Percentiles rank a stretch among this genome's conserved stretches.
These are phyloP conservation scores for Cryptomyrus ogoouensis DNA, from an alignment of 2,113 vertebrate genomes.

Conservation along the genomic window DNA sequence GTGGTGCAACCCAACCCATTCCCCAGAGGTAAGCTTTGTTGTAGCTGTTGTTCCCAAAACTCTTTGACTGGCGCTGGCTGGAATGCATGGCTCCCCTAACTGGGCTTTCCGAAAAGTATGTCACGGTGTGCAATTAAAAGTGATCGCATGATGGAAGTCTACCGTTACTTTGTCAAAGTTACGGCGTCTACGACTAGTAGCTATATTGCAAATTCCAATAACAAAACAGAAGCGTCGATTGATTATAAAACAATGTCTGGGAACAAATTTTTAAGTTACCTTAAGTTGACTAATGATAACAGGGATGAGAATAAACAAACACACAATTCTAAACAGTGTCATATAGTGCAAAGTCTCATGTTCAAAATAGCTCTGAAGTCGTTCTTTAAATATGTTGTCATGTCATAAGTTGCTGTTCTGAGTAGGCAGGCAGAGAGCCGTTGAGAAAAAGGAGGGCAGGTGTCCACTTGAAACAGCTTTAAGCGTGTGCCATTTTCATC, in stretches of 20 bases:
- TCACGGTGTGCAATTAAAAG: neutral
- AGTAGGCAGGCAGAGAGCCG: neutral
- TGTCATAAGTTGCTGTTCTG: too few species aligned
- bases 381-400: neutral
- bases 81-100: neutral
- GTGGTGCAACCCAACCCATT: conserved; percentile 79
- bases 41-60: neutral
- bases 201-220: neutral
- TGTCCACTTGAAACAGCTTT: conserved; percentile 59
- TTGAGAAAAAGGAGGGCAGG: conserved; percentile 43
- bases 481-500: conserved; percentile 59
- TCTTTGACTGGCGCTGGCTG: neutral
- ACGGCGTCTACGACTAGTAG: neutral
- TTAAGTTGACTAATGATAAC: neutral
- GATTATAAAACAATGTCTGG: neutral
- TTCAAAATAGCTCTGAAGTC: neutral
- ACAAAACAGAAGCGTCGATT: neutral
- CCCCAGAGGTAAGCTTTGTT: conserved; percentile 74
- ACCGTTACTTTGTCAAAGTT: neutral
- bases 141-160: neutral
- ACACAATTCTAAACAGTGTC: neutral
- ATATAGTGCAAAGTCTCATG: neutral
- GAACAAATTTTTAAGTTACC: neutral
- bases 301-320: neutral
- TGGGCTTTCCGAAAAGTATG: neutral